Evolutionary conservation across 2,113 vertebrate species (phyloP), one percentile per base, ranked within the genome.

Genomic region (Pluvialis apricaria): DNA sequence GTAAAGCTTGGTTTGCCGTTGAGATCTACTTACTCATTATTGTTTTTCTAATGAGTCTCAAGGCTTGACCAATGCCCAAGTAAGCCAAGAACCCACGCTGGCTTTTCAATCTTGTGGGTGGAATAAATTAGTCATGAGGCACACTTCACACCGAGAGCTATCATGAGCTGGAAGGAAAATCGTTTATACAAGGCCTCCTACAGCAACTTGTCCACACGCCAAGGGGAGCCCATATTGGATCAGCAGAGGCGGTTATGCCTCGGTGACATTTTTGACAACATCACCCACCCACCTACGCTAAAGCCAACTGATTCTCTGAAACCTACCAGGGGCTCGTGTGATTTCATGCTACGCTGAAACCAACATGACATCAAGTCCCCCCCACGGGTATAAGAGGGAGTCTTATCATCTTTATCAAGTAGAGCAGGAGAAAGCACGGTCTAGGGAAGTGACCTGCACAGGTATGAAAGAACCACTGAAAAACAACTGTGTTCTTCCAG

Each of bases 61-160:
- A 81, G 55, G 78, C 60, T 93, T 89, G 62, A 82, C 58, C 94
- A 94, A 47, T 76, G 31, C 40, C 38, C 55, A 76, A 93, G 64
- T 38, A 86, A 92, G 64, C 44, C 6, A 34, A 93, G 69, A 82
- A 82, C 12, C 19, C 69, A 49, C 28, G 49, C 60, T 75, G 55
- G 42, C 12, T 97, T 93, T 91, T 90, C 81, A 66, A 3, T 88
- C 71, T 87, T 90, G 86, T 78, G 70, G 82, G 57, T 85, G 90
- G 82, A 95, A 97, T 88, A 94, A 88, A 90, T 89, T 44, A 94
- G 85, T 90, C 88, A 88, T 14, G 51, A 96, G 61, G 61, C 73
- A 94, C 64, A 85, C 31, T 93, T 89, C 86, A 89, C 4, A 15
- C 79, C 81, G 52, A 94, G 80, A 91, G 75, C 22, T 64, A 78